These are phyloP conservation scores for Meriones unguiculatus DNA, from an alignment of 2,113 vertebrate genomes.

Conservation along the genomic window DNA sequence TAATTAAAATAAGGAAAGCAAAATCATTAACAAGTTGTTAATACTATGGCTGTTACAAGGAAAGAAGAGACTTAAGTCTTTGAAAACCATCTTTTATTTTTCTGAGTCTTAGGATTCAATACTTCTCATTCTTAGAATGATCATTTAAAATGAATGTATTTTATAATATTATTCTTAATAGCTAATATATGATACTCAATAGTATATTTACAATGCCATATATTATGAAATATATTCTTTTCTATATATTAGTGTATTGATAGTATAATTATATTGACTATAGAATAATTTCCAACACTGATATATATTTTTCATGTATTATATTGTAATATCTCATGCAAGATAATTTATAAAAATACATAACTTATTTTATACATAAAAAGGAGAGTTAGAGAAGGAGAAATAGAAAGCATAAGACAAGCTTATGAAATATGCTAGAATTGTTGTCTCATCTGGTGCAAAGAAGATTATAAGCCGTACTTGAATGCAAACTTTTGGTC, in stretches of 20 bases:
- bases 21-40: no score
- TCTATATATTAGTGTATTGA: neutral
- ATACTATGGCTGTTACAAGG: fast-evolving
- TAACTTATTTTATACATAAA: neutral
- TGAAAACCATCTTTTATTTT: neutral
- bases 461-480: neutral
- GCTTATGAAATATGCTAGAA: neutral
- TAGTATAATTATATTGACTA: neutral
- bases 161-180: neutral
- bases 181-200: neutral
- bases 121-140: neutral
- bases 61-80: neutral
- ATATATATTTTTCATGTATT: neutral
- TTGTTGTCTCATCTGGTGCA: neutral
- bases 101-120: neutral
- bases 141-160: neutral
- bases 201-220: neutral
- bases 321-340: no score
- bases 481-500: neutral
- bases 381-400: no score
- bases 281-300: neutral
- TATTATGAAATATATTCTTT: neutral
- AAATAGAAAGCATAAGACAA: neutral
- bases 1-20: neutral
- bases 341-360: no score